Base-by-base conservation (phyloP, 92 coral and sea anemone genomes). In the Metridium senile region DNA sequence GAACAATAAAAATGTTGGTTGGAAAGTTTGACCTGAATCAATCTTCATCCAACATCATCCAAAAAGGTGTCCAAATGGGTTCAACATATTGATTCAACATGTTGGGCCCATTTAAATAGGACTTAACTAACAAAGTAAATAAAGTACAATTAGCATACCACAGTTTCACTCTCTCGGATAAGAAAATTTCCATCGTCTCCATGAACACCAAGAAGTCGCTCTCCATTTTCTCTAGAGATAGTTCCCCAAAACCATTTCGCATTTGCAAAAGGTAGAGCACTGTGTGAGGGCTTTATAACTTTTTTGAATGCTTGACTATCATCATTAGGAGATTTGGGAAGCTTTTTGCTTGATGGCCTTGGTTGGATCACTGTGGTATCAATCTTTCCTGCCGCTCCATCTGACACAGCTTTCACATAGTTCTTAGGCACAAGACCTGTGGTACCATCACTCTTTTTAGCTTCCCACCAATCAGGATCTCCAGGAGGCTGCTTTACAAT, bases 401-500 rank as follows among this genome's bases (percentile, higher is more conserved):
- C 88, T 64, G 86, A 74, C 47, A 89, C 47, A 21, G 49, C 70
- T 53, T 89, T 88, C 32, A 95, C 97, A 80, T 95, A 95, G 84
- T 95, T 95, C 58, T 91, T 93, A 9, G 99, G 99, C 39, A 95
- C 99, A 47, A 95, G 87, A 16, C 97, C 99, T 19, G 8, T 79
- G 0, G 84, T 84, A 10, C 99, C 99, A 78, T 92, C 97, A 61
- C 81, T 81, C 75, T 89, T 95, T 66, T 84, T 78, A 3, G 99
- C 99, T 28, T 74, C 74, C 99, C 99, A 95, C 99, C 99, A 95
- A 25, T 95, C 99, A 0, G 99, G 99, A 71, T 95, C 99, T 31
- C 89, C 94, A 31, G 81, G 88, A 1, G 99, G 99, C 75, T 95
- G 97, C 30, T 81, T 89, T 54, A 95, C 69, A 71, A 95, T 86